phyloP scores from a whole-genome alignment of 2,888 invertebrate genomes.

The Timandra comae region DNA sequence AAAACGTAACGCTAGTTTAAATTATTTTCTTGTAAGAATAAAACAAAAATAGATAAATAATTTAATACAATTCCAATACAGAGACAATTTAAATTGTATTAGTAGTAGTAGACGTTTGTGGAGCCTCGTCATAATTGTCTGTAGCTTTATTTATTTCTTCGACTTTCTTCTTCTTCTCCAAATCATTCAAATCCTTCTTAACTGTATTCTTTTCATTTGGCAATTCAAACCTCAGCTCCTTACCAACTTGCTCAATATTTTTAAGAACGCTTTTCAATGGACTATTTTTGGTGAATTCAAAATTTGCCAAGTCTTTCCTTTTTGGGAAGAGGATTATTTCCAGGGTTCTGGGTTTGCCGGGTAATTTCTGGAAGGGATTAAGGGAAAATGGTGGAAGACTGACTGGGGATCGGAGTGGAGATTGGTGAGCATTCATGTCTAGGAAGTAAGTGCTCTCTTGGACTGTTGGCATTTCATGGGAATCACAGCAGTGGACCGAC shows the following conservation, averaged over 20 bases:
- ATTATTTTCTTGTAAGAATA: too few relatives aligned
- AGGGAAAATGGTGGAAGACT: slow-evolving; percentile 35
- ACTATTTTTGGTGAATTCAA: slow-evolving; percentile 23
- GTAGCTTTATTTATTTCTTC: slow-evolving; percentile 16
- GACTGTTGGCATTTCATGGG: slow-evolving; percentile 39
- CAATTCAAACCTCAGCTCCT: slow-evolving; percentile 28
- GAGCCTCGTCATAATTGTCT: slow-evolving; percentile 21
- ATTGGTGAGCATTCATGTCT: slow-evolving; percentile 39
- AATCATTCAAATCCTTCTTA: slow-evolving; percentile 44
- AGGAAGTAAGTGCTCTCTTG: slow-evolving; percentile 49
- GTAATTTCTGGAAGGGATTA: slow-evolving; percentile 26
- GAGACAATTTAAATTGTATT: too few relatives aligned
- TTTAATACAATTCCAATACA: too few relatives aligned
- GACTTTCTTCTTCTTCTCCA: slow-evolving; percentile 24
- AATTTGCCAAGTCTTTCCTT: slow-evolving; percentile 31
- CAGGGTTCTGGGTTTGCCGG: slow-evolving; percentile 40
- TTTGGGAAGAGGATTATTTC: slow-evolving; percentile 59
- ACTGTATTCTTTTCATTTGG: slow-evolving; percentile 30
- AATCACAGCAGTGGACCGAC: slow-evolving; percentile 52
- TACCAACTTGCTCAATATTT: slow-evolving; percentile 47
- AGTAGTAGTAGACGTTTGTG: slow-evolving; percentile 7
- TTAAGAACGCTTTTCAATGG: slow-evolving; percentile 29
- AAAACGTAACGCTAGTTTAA: too few relatives aligned
- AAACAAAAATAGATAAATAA: too few relatives aligned
- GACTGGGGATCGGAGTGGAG: not conserved